A percentile compares a stretch with the other conserved stretches of the same genome.
phyloP scores from a whole-genome alignment of 2,113 vertebrate species.

The Gulo gulo region DNA sequence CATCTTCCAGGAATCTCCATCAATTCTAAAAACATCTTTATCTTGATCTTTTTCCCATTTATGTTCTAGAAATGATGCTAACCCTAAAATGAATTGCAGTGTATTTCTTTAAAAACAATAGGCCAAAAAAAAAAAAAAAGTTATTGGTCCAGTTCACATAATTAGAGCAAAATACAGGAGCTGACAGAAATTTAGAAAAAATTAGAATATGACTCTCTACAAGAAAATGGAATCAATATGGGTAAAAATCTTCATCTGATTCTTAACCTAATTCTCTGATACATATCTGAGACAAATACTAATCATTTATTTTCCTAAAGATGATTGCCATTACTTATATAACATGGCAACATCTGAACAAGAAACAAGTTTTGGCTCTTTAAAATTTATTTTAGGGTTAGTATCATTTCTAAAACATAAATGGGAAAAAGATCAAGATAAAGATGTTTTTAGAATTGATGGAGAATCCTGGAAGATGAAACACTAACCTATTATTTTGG shows the following conservation, averaged over 20 bases:
- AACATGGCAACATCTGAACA: background rate
- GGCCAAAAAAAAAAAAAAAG: background rate
- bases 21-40: background rate
- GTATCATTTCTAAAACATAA: background rate
- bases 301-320: constrained; percentile 30
- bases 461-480: background rate
- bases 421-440: background rate
- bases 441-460: background rate
- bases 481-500: background rate
- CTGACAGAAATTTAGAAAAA: background rate
- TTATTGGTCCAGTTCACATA: background rate
- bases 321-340: background rate
- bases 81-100: background rate
- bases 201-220: background rate
- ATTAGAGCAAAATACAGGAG: background rate
- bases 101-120: background rate
- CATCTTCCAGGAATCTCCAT: background rate
- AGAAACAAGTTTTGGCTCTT: background rate
- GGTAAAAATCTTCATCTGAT: constrained; percentile 21
- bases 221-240: background rate
- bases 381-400: background rate
- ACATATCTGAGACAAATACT: background rate
- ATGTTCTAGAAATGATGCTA: background rate
- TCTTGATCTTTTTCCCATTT: background rate
- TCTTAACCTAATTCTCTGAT: constrained; percentile 55